These are phyloP conservation scores for Melanotaenia nigrans DNA, from an alignment of 2,797 vertebrate genomes.

Conservation along the genomic window DNA sequence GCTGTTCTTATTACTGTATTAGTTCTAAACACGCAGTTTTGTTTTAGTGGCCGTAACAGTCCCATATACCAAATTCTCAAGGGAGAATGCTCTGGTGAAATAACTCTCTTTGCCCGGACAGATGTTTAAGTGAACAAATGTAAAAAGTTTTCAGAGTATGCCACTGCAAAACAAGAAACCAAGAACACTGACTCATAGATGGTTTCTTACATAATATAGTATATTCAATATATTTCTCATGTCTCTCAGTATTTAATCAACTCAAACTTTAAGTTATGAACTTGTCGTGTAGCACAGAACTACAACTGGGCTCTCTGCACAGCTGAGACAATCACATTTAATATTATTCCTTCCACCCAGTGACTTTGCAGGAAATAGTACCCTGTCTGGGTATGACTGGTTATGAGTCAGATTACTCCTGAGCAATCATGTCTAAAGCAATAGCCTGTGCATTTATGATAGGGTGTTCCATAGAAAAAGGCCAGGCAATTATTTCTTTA, in stretches of 20 bases:
- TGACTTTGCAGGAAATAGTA: conserved; percentile 59
- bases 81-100: conserved; percentile 19
- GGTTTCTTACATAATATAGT: conserved; percentile 38
- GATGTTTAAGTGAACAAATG: conserved; percentile 6
- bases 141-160: conserved; percentile 5
- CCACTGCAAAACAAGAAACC: neutral
- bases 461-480: conserved; percentile 33
- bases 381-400: conserved; percentile 41
- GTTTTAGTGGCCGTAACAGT: conserved; percentile 44
- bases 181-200: conserved; percentile 17
- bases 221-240: conserved; percentile 45
- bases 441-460: conserved; percentile 56
- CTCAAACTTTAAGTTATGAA: conserved; percentile 53
- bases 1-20: conserved; percentile 22
- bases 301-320: conserved; percentile 32
- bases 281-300: conserved; percentile 44
- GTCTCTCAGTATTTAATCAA: conserved; percentile 68
- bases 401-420: conserved; percentile 55
- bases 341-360: conserved; percentile 37
- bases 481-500: conserved; percentile 59
- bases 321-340: conserved; percentile 34
- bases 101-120: neutral
- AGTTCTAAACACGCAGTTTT: conserved; percentile 17
- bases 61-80: conserved; percentile 31
- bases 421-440: conserved; percentile 46